Percentiles rank a stretch among this genome's conserved stretches.
These are phyloP conservation scores for Spodoptera exigua DNA, from an alignment of 2,888 invertebrate species.

Conservation along the genomic window DNA sequence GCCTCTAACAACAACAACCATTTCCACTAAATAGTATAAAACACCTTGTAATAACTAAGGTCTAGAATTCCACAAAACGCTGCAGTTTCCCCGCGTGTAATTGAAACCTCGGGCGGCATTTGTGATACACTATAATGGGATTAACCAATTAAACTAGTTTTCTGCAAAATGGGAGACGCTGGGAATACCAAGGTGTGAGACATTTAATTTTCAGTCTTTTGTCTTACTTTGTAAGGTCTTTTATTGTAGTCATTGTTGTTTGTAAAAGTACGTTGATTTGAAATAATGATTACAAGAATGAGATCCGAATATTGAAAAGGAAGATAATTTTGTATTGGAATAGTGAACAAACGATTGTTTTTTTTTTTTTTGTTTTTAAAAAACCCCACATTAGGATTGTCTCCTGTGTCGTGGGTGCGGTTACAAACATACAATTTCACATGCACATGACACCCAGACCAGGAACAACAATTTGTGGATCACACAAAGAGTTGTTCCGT, in stretches of 20 bases:
- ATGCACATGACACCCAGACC: too few species aligned
- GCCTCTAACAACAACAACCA: slow-evolving; percentile 23
- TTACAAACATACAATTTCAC: too few species aligned
- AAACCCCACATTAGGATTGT: too few species aligned
- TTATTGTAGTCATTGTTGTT: slow-evolving; percentile 7
- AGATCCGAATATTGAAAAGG: too few species aligned
- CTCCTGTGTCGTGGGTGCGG: too few species aligned
- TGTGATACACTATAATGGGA: slow-evolving; percentile 45
- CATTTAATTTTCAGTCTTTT: slow-evolving; percentile 42
- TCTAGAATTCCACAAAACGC: slow-evolving; percentile 17
- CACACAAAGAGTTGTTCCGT: too few species aligned
- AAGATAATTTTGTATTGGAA: too few species aligned
- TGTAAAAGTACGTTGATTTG: background rate
- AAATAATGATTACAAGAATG: too few species aligned
- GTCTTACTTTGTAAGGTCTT: slow-evolving; percentile 5
- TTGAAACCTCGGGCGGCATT: slow-evolving; percentile 52
- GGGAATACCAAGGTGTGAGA: slow-evolving; percentile 21
- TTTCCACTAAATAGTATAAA: background rate
- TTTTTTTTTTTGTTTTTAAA: too few species aligned
- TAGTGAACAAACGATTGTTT: too few species aligned
- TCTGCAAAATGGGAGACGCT: slow-evolving; percentile 30
- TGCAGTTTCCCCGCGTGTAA: slow-evolving; percentile 35
- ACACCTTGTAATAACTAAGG: slow-evolving; percentile 26
- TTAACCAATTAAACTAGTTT: slow-evolving; percentile 55
- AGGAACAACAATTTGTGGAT: too few species aligned